Percentiles rank a stretch among this genome's conserved stretches.
Evolutionary conservation across 1,140 invertebrate genomes (phyloP).

Genomic region (Drosophila santomea): DNA sequence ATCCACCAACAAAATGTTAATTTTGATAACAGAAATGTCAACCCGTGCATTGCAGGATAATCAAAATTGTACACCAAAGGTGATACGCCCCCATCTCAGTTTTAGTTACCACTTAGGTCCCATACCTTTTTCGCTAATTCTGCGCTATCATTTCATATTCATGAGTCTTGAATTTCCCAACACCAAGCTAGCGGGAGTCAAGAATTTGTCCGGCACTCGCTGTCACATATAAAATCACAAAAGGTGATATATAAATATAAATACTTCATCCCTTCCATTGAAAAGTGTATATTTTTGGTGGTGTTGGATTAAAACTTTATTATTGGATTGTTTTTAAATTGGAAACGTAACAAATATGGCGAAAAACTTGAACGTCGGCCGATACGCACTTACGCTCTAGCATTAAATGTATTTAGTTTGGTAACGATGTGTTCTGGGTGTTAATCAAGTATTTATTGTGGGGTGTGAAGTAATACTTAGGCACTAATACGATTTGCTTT

Average conservation of each 20-base stretch:
- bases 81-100: constrained; percentile 37
- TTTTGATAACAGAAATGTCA: constrained; percentile 61
- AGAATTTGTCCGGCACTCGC: too few species aligned
- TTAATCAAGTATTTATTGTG: constrained; percentile 20
- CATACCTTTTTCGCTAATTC: too few species aligned
- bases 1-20: constrained; percentile 61
- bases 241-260: too few species aligned
- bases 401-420: constrained; percentile 38
- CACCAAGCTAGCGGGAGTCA: too few species aligned
- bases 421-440: constrained; percentile 33
- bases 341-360: constrained; percentile 77
- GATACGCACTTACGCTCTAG: constrained; percentile 40
- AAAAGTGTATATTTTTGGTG: constrained; percentile 14
- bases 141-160: too few species aligned
- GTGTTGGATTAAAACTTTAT: constrained; percentile 77
- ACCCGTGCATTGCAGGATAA: constrained; percentile 41
- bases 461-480: constrained; percentile 50
- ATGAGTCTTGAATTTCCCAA: constrained; percentile 15
- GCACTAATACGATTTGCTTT: constrained; percentile 55
- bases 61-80: constrained; percentile 74
- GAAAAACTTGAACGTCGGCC: constrained; percentile 45
- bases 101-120: constrained; percentile 18
- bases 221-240: too few species aligned
- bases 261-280: neutral
- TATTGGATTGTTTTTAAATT: constrained; percentile 58